Percentiles rank a stretch among this genome's conserved stretches.
Evolutionary conservation across 2,888 invertebrate genomes (phyloP).

Genomic region (Macrophya annulata): DNA sequence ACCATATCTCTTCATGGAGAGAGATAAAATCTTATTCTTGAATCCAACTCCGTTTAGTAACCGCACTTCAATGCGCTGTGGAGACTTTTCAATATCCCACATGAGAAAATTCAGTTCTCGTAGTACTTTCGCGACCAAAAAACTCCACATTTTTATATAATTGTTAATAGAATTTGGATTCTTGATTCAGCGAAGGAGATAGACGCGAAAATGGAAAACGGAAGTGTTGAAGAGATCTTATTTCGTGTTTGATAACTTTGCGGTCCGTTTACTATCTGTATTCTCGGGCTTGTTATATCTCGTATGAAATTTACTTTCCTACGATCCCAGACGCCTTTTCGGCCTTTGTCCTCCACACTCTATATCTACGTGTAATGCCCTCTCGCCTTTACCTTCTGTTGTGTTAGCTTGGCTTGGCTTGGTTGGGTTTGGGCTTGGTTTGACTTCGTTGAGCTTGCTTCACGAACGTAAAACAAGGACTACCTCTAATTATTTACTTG

Average conservation of each 20-base stretch:
- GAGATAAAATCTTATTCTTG: background rate
- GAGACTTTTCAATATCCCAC: background rate
- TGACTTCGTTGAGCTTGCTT: background rate
- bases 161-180: no score
- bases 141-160: no score
- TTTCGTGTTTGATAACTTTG: background rate
- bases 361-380: slow-evolving; percentile 15
- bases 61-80: background rate
- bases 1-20: background rate
- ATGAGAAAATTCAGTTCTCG: background rate
- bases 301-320: slow-evolving; percentile 33
- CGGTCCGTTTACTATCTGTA: background rate
- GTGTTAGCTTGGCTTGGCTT: background rate
- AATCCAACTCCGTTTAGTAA: background rate
- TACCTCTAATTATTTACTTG: slow-evolving; percentile 69
- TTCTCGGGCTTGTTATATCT: background rate
- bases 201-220: background rate
- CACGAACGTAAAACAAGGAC: slow-evolving; percentile 52
- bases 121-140: background rate
- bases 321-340: slow-evolving; percentile 26
- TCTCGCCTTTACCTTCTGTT: background rate
- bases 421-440: background rate
- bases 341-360: slow-evolving; percentile 29
- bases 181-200: background rate
- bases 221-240: background rate